A percentile compares a stretch with the other conserved stretches of the same genome.
These are phyloP conservation scores for Cyaniris semiargus DNA, from an alignment of 2,888 invertebrate species.

Conservation along the genomic window DNA sequence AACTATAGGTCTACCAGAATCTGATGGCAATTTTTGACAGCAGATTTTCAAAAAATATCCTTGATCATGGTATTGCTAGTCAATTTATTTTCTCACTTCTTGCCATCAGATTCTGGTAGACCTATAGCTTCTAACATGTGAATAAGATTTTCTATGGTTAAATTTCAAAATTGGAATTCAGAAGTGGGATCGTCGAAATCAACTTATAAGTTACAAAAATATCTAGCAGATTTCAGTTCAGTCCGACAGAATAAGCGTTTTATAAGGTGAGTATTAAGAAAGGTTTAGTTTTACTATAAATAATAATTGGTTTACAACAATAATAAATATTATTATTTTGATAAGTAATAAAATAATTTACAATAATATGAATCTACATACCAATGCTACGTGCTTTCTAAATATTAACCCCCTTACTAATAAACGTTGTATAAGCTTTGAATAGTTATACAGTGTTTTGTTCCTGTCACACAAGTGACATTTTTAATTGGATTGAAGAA, in stretches of 20 bases:
- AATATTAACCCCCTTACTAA: too few relatives aligned
- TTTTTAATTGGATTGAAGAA: too few relatives aligned
- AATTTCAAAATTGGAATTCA: constrained; percentile 10
- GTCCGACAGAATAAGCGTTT: not conserved
- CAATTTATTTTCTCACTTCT: too few relatives aligned
- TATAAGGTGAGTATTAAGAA: not conserved
- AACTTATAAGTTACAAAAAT: constrained; percentile 1
- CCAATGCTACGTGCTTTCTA: not conserved
- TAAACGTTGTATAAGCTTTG: too few relatives aligned
- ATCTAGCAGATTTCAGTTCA: not conserved
- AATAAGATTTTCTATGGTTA: not conserved
- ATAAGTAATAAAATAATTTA: not conserved
- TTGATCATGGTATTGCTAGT: too few relatives aligned
- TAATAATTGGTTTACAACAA: not conserved
- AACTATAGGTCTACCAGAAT: too few relatives aligned
- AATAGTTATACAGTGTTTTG: too few relatives aligned
- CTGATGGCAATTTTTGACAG: too few relatives aligned
- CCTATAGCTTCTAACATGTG: not conserved
- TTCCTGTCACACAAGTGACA: too few relatives aligned
- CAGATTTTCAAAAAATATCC: too few relatives aligned
- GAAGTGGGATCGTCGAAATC: not conserved
- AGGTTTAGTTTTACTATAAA: not conserved
- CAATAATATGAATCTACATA: not conserved
- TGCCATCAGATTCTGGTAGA: too few relatives aligned
- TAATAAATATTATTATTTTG: not conserved